Conservation (phyloP, 2,113 vertebrate genomes). For the Platanista minor region DNA sequence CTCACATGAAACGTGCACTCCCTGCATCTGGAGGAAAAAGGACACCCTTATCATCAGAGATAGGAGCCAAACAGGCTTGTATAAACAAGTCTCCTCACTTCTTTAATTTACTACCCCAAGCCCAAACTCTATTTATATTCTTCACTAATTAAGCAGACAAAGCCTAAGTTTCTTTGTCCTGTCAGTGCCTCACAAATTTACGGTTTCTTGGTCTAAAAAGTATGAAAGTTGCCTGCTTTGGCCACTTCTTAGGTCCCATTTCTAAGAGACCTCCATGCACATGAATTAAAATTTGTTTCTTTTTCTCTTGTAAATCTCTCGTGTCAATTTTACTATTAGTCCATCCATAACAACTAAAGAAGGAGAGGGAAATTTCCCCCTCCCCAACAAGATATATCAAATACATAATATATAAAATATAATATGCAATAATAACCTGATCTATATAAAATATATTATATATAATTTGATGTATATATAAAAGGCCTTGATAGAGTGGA, state of each 20-base stretch:
- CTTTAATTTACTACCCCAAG: not conserved
- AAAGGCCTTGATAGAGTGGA: not conserved
- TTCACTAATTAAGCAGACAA: not conserved
- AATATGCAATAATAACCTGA: not conserved
- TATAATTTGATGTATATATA: not conserved
- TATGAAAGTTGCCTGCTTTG: not conserved
- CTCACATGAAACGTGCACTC: not conserved
- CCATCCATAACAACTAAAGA: not conserved
- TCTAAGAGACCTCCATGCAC: not conserved
- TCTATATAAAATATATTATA: not conserved
- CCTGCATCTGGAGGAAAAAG: not conserved
- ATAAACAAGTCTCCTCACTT: not conserved
- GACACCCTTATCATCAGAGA: not conserved
- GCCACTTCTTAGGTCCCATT: not conserved
- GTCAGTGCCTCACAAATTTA: not conserved
- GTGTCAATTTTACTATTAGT: not conserved
- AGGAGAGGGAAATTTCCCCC: not conserved
- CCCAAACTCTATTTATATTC: not conserved
- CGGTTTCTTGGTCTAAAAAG: not conserved
- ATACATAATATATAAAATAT: not conserved
- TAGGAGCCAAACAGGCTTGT: not conserved
- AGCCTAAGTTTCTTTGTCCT: not conserved
- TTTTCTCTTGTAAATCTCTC: not conserved
- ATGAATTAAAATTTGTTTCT: not conserved
- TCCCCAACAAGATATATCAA: not conserved